Evolutionary conservation across 2,113 vertebrate species (phyloP).

Genomic region (Dromas ardeola): DNA sequence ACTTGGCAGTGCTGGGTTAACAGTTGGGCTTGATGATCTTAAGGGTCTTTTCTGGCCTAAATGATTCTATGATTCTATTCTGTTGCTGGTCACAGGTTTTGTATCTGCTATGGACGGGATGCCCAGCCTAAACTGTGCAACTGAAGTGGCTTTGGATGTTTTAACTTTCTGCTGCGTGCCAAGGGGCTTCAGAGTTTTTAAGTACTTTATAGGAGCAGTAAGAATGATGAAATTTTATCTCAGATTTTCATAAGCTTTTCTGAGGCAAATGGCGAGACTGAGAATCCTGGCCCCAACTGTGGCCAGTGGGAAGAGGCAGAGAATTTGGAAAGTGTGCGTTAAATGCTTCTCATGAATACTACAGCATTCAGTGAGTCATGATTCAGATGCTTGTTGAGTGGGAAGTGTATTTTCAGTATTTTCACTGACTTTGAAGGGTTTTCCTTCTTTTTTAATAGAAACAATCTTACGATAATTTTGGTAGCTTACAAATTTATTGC

Average conservation of each 20-base stretch:
- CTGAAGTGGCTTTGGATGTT: not conserved
- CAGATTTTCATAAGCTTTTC: not conserved
- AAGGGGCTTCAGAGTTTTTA: not conserved
- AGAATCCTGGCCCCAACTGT: not conserved
- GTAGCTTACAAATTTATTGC: not conserved
- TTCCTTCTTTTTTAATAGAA: not conserved
- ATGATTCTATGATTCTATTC: not conserved
- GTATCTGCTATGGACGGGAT: not conserved
- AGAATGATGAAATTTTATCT: not conserved
- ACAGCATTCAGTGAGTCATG: not conserved
- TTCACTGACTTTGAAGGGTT: not conserved
- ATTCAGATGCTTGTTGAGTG: not conserved
- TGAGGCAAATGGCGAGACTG: not conserved
- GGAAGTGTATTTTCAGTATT: not conserved
- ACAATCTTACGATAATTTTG: not conserved
- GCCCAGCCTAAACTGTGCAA: not conserved
- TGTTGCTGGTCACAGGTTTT: not conserved
- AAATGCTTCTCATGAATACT: not conserved
- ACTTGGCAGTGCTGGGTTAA: not conserved
- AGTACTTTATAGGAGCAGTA: not conserved
- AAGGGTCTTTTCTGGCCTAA: not conserved
- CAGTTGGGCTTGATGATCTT: not conserved
- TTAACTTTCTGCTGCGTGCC: not conserved
- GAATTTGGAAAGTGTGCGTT: not conserved
- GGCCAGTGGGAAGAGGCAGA: not conserved